Base-by-base conservation (phyloP, 2,888 invertebrate species). In the Andrena hattorfiana region DNA sequence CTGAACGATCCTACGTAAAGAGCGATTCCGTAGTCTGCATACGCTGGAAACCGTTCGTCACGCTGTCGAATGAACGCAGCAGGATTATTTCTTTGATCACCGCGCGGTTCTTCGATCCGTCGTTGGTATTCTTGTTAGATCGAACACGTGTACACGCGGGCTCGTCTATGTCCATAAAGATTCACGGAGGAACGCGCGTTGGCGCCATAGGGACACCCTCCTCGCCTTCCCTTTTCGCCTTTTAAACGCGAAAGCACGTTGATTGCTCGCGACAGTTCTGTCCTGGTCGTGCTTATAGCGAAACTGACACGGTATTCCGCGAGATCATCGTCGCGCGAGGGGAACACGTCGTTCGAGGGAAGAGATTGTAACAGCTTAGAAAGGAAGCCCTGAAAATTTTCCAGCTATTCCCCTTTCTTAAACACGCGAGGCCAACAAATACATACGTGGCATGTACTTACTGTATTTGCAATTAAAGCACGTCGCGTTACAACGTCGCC, bases 21-120 rank as follows among this genome's bases (percentile, higher is more conserved):
- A 90, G 90, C 89, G 89, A 91, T 91, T 90, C 90, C 88, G 89
- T 87, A 89, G 89, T 90, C 90, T 87, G 88, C 84, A 87, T 72
- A 85, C 77, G 85, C 85, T 86, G 84, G 85, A 87, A 86, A 87
- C 85, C 86, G 85, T 86, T 88, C 84, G 86, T 81, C 85, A 84
- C 89, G 87, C 88, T 89, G 89, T 87, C 90, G 90, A 89, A 85
- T 88, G 81, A 82, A 75, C 48, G 32, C 67, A 66, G 69, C 68
- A 74, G 74, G 73, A 81, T 87, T 85, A 83, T 80, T 75, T 80
- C 84, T 85, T 67, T 77, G 83, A 85, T 86, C 85, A 69, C 71
- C 81, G 70, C 63, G 77, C 85, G 60, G 70, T 63, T 73, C 76
- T 70, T 30, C 85, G 78, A 86, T 83, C 80, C 76, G 83, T 85